Base-by-base conservation (phyloP, 2,113 vertebrate species). In the Tringa solitaria region DNA sequence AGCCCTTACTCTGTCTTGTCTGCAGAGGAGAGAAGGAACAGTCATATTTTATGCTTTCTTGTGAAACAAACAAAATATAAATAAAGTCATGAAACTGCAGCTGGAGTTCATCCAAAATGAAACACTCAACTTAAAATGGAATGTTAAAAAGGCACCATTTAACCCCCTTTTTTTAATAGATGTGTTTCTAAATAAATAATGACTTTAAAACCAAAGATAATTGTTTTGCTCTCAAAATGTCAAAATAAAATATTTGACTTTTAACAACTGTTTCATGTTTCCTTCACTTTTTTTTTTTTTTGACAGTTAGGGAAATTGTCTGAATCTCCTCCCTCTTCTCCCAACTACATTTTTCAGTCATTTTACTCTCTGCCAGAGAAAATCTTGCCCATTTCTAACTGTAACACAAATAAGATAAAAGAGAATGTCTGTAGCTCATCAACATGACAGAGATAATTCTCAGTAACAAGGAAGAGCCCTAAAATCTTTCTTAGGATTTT, bases 61-160 rank as follows among this genome's bases (percentile, higher is more conserved):
- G 69, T 72, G 69, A 92, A 94, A 95, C 33, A 87, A 82, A 39
- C 14, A 73, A 74, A 93, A 77, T 75, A 81, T 27, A 89, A 95
- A 92, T 78, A 87, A 82, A 84, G 8, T 16, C 51, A 39, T 51
- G 60, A 78, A 78, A 51, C 53, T 75, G 53, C 33, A 64, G 70
- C 84, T 94, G 93, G 77, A 94, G 43, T 76, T 94, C 35, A 84
- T 72, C 74, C 76, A 91, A 85, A 84, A 48, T 7, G 8, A 91
- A 84, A 63, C 14, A 74, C 12, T 56, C 19, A n/a, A 57, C 10
- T 95, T 92, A 39, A 95, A 94, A 87, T 35, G 21, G 60, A 81
- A 78, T 48, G 12, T 41, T 91, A 39, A 64, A 91, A 87, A 76
- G 18, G 22, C 61, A 82, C 3, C 16, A 20, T 91, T 95, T 92